These are phyloP conservation scores for Otus sunia DNA, from an alignment of 2,113 vertebrate species.

Conservation along the genomic window DNA sequence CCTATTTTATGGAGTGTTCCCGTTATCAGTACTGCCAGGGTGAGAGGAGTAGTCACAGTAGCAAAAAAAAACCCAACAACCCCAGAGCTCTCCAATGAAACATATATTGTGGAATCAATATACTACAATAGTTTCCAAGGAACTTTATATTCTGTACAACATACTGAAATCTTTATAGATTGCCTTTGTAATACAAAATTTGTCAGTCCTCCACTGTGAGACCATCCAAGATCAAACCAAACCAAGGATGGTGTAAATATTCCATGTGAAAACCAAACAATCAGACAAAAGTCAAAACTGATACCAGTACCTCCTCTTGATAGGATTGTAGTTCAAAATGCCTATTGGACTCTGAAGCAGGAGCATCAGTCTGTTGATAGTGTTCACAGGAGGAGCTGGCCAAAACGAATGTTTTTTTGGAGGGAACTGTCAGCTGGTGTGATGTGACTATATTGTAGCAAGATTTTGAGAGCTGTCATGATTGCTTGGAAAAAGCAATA, in stretches of 20 bases:
- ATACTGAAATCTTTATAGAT: neutral
- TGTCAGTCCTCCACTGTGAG: neutral
- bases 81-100: constrained; percentile 2
- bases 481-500: constrained; percentile 65
- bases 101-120: constrained; percentile 19
- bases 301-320: neutral
- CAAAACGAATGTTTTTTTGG: constrained; percentile 26
- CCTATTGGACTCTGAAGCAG: neutral
- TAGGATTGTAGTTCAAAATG: neutral
- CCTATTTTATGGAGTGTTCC: neutral
- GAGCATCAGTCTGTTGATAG: neutral
- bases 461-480: constrained; percentile 61
- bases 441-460: constrained; percentile 58
- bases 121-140: neutral
- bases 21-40: neutral
- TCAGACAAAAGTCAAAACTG: neutral
- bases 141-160: neutral
- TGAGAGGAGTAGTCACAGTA: neutral
- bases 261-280: neutral
- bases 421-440: constrained; percentile 52
- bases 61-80: neutral
- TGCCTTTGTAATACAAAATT: neutral
- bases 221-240: neutral
- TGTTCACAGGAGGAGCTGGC: neutral
- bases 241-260: neutral